These are phyloP conservation scores for Penaeus chinensis DNA, from an alignment of 1,140 invertebrate species.

Conservation along the genomic window DNA sequence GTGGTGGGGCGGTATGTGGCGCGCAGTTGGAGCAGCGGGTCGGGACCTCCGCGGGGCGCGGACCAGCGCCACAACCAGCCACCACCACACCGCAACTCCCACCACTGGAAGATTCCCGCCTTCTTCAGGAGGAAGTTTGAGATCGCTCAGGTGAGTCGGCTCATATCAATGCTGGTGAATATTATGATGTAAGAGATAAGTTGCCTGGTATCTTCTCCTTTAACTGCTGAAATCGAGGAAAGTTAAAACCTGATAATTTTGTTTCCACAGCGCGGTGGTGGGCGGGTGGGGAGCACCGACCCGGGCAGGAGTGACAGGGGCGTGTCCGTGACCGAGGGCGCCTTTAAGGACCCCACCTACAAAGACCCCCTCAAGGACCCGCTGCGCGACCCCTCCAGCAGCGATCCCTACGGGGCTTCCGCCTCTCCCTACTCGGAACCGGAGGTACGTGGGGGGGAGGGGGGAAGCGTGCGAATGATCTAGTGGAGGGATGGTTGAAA, in stretches of 20 bases:
- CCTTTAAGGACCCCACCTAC: slow-evolving; percentile 41
- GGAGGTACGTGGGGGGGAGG: slow-evolving; percentile 25
- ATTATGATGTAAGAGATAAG: too few relatives aligned
- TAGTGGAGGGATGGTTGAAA: background rate
- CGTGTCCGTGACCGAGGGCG: slow-evolving; percentile 40
- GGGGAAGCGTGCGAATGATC: background rate
- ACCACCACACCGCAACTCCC: slow-evolving; percentile 5
- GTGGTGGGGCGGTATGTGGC: slow-evolving; percentile 54
- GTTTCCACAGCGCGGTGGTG: slow-evolving; percentile 33
- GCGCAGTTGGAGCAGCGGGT: slow-evolving; percentile 31
- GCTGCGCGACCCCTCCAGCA: slow-evolving; percentile 37
- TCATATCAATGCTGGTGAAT: too few relatives aligned
- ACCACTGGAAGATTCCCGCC: slow-evolving; percentile 33
- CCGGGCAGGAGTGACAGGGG: slow-evolving; percentile 33
- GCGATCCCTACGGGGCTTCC: slow-evolving; percentile 40
- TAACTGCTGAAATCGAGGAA: too few relatives aligned
- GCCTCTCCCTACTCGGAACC: slow-evolving; percentile 37
- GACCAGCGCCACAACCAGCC: slow-evolving; percentile 26
- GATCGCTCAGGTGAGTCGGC: slow-evolving; percentile 42
- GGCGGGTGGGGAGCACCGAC: slow-evolving; percentile 41
- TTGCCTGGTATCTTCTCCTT: too few relatives aligned
- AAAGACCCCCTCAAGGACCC: slow-evolving; percentile 51
- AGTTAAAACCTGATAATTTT: background rate
- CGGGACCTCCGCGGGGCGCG: slow-evolving; percentile 13
- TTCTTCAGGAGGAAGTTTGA: slow-evolving; percentile 57